These are phyloP conservation scores for Pristionchus pacificus DNA, from an alignment of 1,140 invertebrate species.

Conservation along the genomic window DNA sequence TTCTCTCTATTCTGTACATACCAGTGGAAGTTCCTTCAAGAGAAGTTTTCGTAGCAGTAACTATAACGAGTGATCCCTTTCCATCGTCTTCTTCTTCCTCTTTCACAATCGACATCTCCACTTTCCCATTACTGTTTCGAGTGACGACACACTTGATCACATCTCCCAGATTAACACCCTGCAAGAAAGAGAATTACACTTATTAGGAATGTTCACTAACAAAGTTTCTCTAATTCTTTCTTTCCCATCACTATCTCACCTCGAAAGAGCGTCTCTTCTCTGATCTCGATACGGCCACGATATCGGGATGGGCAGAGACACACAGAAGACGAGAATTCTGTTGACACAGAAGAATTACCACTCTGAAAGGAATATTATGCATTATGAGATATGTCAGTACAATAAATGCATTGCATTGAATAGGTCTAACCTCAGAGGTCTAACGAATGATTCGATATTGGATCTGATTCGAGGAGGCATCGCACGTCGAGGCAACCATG, in stretches of 20 bases:
- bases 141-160: slow-evolving; percentile 40
- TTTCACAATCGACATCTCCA: slow-evolving; percentile 40
- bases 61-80: slow-evolving; percentile 41
- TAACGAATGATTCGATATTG: slow-evolving; percentile 24
- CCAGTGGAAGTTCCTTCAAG: slow-evolving; percentile 31
- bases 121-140: slow-evolving; percentile 18
- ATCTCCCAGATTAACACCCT: slow-evolving; percentile 42
- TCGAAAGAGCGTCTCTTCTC: slow-evolving; percentile 41
- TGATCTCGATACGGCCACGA: slow-evolving; percentile 44
- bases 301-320: slow-evolving; percentile 51
- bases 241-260: slow-evolving; percentile 21
- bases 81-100: slow-evolving; percentile 14
- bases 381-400: background rate
- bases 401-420: background rate
- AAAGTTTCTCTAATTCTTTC: slow-evolving; percentile 1
- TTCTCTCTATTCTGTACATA: background rate
- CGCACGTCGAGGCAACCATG: slow-evolving; percentile 39
- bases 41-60: slow-evolving; percentile 34
- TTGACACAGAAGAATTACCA: slow-evolving; percentile 44
- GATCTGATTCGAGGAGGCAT: slow-evolving; percentile 47
- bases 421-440: slow-evolving; percentile 24
- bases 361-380: slow-evolving; percentile 14
- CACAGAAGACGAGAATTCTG: slow-evolving; percentile 48
- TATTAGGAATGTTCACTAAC: background rate
- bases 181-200: slow-evolving; percentile 20